Conservation (phyloP, 2,888 invertebrate species). For the Dasypolia templi region DNA sequence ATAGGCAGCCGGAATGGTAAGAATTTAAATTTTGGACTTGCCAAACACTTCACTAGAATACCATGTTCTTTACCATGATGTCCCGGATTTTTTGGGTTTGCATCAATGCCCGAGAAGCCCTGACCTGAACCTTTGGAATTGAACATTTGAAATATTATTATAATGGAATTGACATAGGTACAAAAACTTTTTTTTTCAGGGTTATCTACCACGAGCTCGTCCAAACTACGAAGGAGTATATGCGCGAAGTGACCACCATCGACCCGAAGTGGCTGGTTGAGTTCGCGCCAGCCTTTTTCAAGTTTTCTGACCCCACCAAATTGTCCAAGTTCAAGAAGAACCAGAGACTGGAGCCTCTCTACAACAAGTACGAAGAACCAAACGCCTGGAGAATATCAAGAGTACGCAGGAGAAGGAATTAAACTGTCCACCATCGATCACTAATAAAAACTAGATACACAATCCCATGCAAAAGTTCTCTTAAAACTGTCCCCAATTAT, state of each 20-base stretch:
- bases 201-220: conserved; percentile 99
- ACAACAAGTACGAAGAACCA: conserved; percentile 99
- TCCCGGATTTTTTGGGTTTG: neutral
- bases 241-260: conserved; percentile 99
- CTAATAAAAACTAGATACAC: too few species aligned
- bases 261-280: conserved; percentile 99
- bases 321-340: conserved; percentile 99
- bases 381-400: conserved; percentile 99
- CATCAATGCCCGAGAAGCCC: too few species aligned
- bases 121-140: neutral
- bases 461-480: too few species aligned
- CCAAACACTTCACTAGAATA: neutral
- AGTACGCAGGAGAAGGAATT: conserved; percentile 96
- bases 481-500: too few species aligned
- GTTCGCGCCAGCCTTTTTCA: conserved; percentile 99
- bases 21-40: conserved; percentile 58
- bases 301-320: conserved; percentile 99
- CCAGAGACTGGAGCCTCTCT: conserved; percentile 98
- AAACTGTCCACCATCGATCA: conserved; percentile 74
- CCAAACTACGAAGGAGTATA: conserved; percentile 99
- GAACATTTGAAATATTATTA: neutral
- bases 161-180: neutral
- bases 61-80: neutral
- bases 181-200: conserved; percentile 84
- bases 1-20: conserved; percentile 99